Evolutionary conservation across 1,140 invertebrate species (phyloP).

Genomic region (Bombus pyrosoma): DNA sequence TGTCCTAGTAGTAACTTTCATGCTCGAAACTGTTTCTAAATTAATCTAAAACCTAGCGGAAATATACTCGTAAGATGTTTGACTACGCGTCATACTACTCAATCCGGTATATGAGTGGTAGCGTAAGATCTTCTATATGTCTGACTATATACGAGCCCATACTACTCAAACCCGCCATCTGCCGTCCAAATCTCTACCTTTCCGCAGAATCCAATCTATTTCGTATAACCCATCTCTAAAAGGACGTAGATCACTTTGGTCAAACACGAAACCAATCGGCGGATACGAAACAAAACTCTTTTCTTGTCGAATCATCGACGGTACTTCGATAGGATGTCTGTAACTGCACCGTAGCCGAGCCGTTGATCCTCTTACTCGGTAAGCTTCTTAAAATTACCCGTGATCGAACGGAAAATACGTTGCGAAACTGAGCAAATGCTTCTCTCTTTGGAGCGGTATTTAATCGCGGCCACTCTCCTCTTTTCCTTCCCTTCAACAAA

Average conservation of each 20-base stretch:
- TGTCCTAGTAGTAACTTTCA: too few species aligned
- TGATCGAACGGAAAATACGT: constrained; percentile 14
- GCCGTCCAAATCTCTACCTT: background rate
- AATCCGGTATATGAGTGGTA: too few species aligned
- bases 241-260: too few species aligned
- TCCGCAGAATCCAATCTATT: too few species aligned
- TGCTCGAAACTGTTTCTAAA: too few species aligned
- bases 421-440: background rate
- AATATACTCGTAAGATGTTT: too few species aligned
- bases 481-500: background rate
- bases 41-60: too few species aligned
- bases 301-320: background rate
- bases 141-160: background rate
- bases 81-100: too few species aligned
- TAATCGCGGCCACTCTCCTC: background rate
- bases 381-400: constrained; percentile 28
- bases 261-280: background rate
- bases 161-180: background rate
- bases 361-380: constrained; percentile 8
- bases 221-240: background rate
- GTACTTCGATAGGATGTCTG: background rate
- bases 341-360: background rate
- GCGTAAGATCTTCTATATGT: background rate
- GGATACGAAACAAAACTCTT: background rate
- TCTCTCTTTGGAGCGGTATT: background rate